These are phyloP conservation scores for Neolamprologus kungweensis DNA, from an alignment of 2,113 vertebrate species.

Conservation along the genomic window DNA sequence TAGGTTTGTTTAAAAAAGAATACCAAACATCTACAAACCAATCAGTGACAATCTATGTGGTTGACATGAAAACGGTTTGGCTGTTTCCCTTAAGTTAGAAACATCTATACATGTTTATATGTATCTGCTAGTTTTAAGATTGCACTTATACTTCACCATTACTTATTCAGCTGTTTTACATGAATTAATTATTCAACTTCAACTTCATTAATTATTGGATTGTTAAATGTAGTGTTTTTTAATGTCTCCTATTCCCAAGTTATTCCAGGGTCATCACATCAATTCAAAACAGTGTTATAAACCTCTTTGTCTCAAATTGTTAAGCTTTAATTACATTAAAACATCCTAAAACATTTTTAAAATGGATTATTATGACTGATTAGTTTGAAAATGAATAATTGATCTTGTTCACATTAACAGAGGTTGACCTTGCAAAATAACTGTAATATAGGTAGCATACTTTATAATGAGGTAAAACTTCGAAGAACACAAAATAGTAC, in stretches of 20 bases:
- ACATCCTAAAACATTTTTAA: not conserved
- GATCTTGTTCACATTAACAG: not conserved
- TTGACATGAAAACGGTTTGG: not conserved
- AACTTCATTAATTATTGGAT: not conserved
- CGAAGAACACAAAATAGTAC: not conserved
- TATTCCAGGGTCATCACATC: not conserved
- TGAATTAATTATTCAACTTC: not conserved
- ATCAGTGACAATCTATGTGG: not conserved
- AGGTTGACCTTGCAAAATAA: not conserved
- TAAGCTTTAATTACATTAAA: not conserved
- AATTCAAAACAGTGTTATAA: not conserved
- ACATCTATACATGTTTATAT: not conserved
- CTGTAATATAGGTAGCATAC: not conserved
- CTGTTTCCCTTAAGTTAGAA: not conserved
- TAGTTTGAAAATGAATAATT: not conserved
- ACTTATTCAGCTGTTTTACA: not conserved
- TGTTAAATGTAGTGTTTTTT: not conserved
- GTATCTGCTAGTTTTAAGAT: not conserved
- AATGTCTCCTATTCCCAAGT: not conserved
- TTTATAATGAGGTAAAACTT: not conserved
- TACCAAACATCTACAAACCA: not conserved
- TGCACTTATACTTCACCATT: not conserved
- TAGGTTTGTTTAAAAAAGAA: not conserved
- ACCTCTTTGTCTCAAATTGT: not conserved
- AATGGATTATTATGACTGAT: not conserved